Conservation (phyloP, 2,797 vertebrate genomes). For the Sebastes matsubarae region DNA sequence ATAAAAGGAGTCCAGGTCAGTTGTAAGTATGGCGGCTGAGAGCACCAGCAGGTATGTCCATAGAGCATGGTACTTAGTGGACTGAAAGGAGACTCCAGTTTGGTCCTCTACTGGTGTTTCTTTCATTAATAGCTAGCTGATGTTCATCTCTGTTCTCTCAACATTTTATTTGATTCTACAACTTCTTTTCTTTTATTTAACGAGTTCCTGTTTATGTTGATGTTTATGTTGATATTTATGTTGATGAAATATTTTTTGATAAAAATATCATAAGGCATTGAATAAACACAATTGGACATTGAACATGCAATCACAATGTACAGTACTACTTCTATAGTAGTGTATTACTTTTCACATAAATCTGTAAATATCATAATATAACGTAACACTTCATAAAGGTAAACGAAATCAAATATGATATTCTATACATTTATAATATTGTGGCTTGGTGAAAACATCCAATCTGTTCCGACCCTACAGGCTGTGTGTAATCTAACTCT, state of each 20-base stretch:
- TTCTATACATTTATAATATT: not conserved
- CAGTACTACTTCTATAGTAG: not conserved
- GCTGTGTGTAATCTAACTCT: conserved; percentile 6
- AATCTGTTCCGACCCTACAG: not conserved
- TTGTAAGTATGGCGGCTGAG: not conserved
- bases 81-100: not conserved
- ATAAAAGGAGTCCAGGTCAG: not conserved
- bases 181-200: not conserved
- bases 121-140: not conserved
- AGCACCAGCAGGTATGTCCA: not conserved
- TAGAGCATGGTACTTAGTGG: not conserved
- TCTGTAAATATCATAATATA: not conserved
- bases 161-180: not conserved
- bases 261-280: not conserved
- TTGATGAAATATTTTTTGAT: not conserved
- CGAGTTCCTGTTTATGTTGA: not conserved
- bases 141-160: not conserved
- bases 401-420: not conserved
- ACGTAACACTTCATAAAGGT: not conserved
- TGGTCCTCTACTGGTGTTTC: not conserved
- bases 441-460: not conserved
- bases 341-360: not conserved
- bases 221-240: not conserved
- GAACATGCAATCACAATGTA: not conserved
- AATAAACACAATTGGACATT: not conserved